These are phyloP conservation scores for Microtus pennsylvanicus DNA, from an alignment of 2,113 vertebrate genomes.

Conservation along the genomic window DNA sequence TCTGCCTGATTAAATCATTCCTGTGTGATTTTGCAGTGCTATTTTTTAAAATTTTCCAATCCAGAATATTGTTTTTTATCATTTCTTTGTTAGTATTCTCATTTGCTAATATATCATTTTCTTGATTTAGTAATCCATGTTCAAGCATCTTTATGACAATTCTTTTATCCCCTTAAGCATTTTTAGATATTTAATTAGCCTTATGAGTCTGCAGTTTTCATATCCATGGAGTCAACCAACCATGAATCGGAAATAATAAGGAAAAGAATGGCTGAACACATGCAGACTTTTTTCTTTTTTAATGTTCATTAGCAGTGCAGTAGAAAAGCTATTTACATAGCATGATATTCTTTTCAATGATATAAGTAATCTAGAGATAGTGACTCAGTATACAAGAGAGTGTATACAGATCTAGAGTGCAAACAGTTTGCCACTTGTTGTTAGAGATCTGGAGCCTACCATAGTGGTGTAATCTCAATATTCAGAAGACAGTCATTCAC, in stretches of 20 bases:
- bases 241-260: not conserved
- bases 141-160: too few species aligned
- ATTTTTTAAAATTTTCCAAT: too few species aligned
- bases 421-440: not conserved
- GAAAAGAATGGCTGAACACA: not conserved
- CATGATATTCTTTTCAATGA: not conserved
- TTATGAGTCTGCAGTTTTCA: not conserved
- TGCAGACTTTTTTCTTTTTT: not conserved
- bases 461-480: not conserved
- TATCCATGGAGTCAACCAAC: not conserved
- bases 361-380: not conserved
- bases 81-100: too few species aligned
- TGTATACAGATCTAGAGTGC: not conserved
- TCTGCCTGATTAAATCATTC: too few species aligned
- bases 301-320: not conserved
- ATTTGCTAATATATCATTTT: too few species aligned
- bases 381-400: not conserved
- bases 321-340: not conserved
- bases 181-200: too few species aligned
- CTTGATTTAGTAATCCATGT: too few species aligned
- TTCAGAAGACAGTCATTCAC: not conserved
- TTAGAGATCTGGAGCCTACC: not conserved
- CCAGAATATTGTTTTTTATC: too few species aligned
- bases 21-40: too few species aligned
- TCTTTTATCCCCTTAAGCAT: too few species aligned